Evolutionary conservation across 2,113 vertebrate genomes (phyloP).

Genomic region (Blennius ocellaris): DNA sequence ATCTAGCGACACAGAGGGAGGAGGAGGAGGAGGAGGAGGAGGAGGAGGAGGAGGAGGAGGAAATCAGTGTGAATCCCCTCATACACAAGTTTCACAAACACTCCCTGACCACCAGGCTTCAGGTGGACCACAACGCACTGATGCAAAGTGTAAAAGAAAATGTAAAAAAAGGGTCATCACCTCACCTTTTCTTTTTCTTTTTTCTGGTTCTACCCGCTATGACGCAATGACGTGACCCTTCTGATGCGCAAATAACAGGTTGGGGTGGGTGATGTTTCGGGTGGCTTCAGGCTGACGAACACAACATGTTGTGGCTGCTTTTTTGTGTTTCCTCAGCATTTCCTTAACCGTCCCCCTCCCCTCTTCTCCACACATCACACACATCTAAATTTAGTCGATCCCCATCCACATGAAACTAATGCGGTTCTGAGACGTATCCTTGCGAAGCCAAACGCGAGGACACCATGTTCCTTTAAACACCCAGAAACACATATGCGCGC

Average conservation of each 20-base stretch:
- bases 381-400: constrained; percentile 60
- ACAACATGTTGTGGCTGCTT: constrained; percentile 52
- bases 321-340: constrained; percentile 62
- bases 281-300: constrained; percentile 44
- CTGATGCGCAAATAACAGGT: constrained; percentile 54
- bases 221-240: constrained; percentile 53
- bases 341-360: neutral
- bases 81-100: no score
- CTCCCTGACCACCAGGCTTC: no score
- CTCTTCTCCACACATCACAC: constrained; percentile 4
- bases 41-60: constrained; percentile 16
- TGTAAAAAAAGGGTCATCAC: constrained; percentile 1
- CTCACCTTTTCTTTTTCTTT: constrained; percentile 7
- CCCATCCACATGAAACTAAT: constrained; percentile 65
- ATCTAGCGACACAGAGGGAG: constrained; percentile 74
- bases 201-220: constrained; percentile 1
- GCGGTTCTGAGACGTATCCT: constrained; percentile 63
- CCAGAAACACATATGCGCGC: neutral
- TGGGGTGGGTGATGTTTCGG: constrained; percentile 38
- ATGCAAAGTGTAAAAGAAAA: neutral
- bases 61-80: no score
- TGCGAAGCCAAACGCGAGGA: constrained; percentile 41
- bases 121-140: neutral
- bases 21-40: constrained; percentile 46
- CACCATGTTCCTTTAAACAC: constrained; percentile 73